These are phyloP conservation scores for Amphiprion percula DNA, from an alignment of 2,113 vertebrate species.

Conservation along the genomic window DNA sequence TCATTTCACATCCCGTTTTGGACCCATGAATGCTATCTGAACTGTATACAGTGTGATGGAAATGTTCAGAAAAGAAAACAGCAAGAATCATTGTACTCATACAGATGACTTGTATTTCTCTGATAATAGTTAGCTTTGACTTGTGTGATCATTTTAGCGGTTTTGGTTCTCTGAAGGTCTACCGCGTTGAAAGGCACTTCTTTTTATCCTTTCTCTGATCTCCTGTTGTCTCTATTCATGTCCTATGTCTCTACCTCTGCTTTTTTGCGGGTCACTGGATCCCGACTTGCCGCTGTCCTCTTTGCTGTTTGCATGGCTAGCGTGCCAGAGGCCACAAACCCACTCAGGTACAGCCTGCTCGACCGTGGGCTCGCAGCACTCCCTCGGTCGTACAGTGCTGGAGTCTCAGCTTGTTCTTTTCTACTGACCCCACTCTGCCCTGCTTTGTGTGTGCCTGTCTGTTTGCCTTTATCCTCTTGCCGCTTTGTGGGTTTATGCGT, in stretches of 20 bases:
- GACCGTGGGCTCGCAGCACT: slow-evolving; percentile 1
- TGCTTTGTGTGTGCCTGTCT: slow-evolving; percentile 26
- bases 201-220: slow-evolving; percentile 12
- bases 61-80: slow-evolving; percentile 1
- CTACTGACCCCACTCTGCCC: slow-evolving; percentile 44
- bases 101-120: neutral
- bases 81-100: neutral
- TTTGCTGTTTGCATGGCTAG: slow-evolving; percentile 79
- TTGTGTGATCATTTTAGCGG: slow-evolving; percentile 21
- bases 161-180: slow-evolving; percentile 13
- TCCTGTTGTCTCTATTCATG: slow-evolving; percentile 41
- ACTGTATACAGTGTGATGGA: neutral
- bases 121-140: neutral
- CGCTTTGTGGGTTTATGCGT: slow-evolving; percentile 20
- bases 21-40: neutral
- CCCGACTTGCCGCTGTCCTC: slow-evolving; percentile 65
- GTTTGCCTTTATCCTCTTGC: slow-evolving; percentile 37
- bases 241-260: slow-evolving; percentile 40
- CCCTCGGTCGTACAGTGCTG: slow-evolving; percentile 76
- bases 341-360: slow-evolving; percentile 74
- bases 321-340: slow-evolving; percentile 75
- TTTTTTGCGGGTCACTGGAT: slow-evolving; percentile 57
- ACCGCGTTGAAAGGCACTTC: neutral
- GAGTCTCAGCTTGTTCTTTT: slow-evolving; percentile 85
- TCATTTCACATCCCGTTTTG: neutral